Conservation (phyloP, 1,140 invertebrate genomes). For the Papilio helenus region DNA sequence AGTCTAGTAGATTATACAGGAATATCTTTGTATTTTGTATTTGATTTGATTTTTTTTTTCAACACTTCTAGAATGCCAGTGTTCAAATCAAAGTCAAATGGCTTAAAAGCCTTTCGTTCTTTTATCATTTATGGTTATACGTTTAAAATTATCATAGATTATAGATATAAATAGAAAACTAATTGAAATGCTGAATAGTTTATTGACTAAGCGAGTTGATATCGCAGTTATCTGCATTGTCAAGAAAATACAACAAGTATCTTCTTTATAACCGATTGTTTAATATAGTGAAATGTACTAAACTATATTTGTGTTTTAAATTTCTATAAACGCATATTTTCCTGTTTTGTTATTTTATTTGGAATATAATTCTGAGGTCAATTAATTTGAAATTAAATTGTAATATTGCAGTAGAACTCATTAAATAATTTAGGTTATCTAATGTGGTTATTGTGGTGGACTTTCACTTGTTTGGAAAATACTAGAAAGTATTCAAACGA, state of each 20-base stretch:
- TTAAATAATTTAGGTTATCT: background rate
- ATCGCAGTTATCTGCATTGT: conserved; percentile 19
- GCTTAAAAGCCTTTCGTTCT: background rate
- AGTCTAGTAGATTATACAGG: background rate
- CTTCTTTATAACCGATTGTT: background rate
- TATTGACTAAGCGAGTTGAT: conserved; percentile 4
- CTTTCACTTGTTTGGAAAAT: background rate
- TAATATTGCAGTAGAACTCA: background rate
- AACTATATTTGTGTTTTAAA: background rate
- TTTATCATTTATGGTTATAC: background rate
- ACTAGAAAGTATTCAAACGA: background rate
- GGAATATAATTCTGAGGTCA: background rate
- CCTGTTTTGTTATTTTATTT: background rate
- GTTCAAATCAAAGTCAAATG: background rate
- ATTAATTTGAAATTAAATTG: background rate
- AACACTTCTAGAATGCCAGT: too few species aligned
- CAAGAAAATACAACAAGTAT: conserved; percentile 1
- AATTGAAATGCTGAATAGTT: conserved; percentile 10
- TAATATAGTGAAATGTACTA: background rate
- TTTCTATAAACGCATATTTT: background rate
- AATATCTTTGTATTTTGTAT: background rate
- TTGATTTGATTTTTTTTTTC: background rate
- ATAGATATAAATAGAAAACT: background rate
- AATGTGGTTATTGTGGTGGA: background rate
- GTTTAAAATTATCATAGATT: background rate